These are phyloP conservation scores for Calcarius lapponicus DNA, from an alignment of 2,797 vertebrate genomes.

Conservation along the genomic window DNA sequence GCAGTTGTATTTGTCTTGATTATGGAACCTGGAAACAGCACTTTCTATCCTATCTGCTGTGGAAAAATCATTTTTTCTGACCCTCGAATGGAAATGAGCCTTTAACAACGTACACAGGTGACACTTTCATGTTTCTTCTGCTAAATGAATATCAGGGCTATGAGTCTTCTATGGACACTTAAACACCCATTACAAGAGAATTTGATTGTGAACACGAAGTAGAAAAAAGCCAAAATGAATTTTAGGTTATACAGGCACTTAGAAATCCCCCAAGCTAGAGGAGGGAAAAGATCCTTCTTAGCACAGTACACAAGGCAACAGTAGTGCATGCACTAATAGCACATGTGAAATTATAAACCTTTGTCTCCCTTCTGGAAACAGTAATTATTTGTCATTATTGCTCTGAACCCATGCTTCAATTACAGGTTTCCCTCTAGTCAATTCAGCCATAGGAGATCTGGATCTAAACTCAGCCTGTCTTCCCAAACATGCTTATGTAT, in stretches of 20 bases:
- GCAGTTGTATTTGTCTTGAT: conserved; percentile 52
- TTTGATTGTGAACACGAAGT: not conserved
- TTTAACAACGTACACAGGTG: not conserved
- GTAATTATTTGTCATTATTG: conserved; percentile 9
- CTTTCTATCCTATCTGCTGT: conserved; percentile 25
- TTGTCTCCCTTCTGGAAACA: not conserved
- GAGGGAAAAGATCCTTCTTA: not conserved
- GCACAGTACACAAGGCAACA: not conserved
- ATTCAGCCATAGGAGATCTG: not conserved
- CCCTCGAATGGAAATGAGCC: not conserved
- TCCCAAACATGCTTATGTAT: not conserved
- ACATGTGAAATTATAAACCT: not conserved
- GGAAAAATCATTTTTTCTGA: conserved; percentile 32
- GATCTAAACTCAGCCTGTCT: not conserved
- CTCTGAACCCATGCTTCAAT: not conserved
- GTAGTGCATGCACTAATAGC: not conserved
- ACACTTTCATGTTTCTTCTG: not conserved
- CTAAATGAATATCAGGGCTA: not conserved
- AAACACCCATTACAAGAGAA: conserved; percentile 25
- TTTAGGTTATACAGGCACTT: not conserved
- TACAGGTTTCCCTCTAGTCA: not conserved
- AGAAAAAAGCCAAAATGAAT: not conserved
- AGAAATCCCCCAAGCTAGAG: not conserved
- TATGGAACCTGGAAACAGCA: conserved; percentile 43
- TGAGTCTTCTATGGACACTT: not conserved